These are phyloP conservation scores for Aldabrachelys gigantea DNA, from an alignment of 2,113 vertebrate species.

Conservation along the genomic window DNA sequence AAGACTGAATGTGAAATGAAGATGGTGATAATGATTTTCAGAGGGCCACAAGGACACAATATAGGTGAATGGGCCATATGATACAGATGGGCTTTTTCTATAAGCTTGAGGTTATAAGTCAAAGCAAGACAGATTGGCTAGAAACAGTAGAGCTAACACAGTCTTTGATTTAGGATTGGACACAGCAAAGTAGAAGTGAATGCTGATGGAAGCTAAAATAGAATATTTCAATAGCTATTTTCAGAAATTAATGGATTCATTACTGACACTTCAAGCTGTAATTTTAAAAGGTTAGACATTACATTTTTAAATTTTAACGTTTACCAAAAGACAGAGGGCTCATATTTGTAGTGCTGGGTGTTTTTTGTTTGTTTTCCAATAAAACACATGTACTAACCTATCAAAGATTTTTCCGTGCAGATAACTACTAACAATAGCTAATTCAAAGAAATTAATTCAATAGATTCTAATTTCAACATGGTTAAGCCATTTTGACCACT, in stretches of 20 bases:
- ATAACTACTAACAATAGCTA: conserved; percentile 57
- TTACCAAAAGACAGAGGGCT: conserved; percentile 56
- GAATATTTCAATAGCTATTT: background rate
- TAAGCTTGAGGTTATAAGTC: background rate
- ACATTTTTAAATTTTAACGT: conserved; percentile 38
- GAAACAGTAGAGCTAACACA: background rate
- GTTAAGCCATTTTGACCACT: background rate
- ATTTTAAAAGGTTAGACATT: conserved; percentile 19
- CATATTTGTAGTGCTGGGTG: conserved; percentile 39
- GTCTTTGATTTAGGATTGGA: conserved; percentile 21
- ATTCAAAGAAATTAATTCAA: conserved; percentile 49
- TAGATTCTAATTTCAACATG: background rate
- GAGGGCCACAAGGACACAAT: background rate
- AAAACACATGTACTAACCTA: conserved; percentile 63
- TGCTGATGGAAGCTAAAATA: background rate
- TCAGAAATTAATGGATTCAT: conserved; percentile 53
- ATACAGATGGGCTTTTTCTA: background rate
- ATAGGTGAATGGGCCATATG: background rate
- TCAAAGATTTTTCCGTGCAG: conserved; percentile 56
- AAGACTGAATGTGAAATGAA: background rate
- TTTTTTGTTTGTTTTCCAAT: conserved; percentile 39
- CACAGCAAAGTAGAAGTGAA: conserved; percentile 8
- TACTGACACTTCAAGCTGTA: conserved; percentile 3
- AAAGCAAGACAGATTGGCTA: background rate
- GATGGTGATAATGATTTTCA: background rate